A percentile compares a stretch with the other conserved stretches of the same genome.
These are phyloP conservation scores for Amitus sp. DNA, from an alignment of 2,888 invertebrate species.

Conservation along the genomic window DNA sequence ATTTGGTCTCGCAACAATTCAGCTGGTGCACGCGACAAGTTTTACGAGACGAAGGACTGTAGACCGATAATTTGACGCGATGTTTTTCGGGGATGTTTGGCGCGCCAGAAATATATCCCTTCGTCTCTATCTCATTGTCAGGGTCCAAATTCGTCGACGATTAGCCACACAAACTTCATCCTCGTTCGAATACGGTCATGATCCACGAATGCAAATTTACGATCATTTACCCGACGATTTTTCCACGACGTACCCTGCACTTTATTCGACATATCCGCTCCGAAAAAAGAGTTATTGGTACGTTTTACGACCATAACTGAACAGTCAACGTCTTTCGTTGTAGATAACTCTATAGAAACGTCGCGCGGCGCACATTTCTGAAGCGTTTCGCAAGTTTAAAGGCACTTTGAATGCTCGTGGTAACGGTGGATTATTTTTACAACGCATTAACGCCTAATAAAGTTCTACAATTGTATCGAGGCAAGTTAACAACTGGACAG, in stretches of 20 bases:
- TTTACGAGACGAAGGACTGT: slow-evolving; percentile 16
- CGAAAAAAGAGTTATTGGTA: slow-evolving; percentile 33
- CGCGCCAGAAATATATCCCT: slow-evolving; percentile 17
- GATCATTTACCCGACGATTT: slow-evolving; percentile 19
- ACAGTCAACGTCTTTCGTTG: slow-evolving; percentile 29
- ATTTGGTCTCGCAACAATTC: too few species aligned
- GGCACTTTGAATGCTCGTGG: slow-evolving; percentile 20
- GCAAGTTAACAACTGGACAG: slow-evolving; percentile 9
- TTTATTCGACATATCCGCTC: not conserved
- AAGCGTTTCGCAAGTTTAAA: slow-evolving; percentile 30
- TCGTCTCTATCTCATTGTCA: slow-evolving; percentile 21
- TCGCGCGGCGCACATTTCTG: slow-evolving; percentile 28
- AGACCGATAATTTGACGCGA: slow-evolving; percentile 25
- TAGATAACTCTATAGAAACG: slow-evolving; percentile 14
- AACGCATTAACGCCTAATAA: slow-evolving; percentile 40
- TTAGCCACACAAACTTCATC: slow-evolving; percentile 12
- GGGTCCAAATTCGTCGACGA: slow-evolving; percentile 3
- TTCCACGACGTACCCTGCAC: slow-evolving; percentile 12
- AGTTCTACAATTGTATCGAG: slow-evolving; percentile 27
- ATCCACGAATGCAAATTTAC: slow-evolving; percentile 9
- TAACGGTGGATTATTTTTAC: slow-evolving; percentile 32
- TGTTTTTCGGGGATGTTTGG: slow-evolving; percentile 18
- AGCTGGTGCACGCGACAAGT: slow-evolving; percentile 26
- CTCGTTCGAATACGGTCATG: slow-evolving; percentile 8
- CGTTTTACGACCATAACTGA: slow-evolving; percentile 30